Evolutionary conservation across 2,888 invertebrate species (phyloP), one percentile per base, ranked within the genome.

Genomic region (Eupithecia dodoneata): DNA sequence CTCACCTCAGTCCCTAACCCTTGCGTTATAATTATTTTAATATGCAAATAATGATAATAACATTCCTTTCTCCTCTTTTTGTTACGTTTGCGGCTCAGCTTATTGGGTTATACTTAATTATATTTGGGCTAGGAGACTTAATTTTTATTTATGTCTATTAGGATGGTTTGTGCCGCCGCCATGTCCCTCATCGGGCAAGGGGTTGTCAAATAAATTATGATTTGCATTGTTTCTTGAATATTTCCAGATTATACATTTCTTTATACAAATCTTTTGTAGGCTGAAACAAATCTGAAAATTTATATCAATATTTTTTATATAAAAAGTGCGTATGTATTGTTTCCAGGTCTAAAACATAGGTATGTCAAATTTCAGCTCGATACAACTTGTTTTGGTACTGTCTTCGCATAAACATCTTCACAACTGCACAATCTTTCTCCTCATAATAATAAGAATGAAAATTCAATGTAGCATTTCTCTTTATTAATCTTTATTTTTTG

Each of bases 41-140:
- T 94, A 94, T 95, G 94, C 93, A 93, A 95, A 95, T 95, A 94
- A 94, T 92, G 90, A 93, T 94, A 94, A 94, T 94, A 93, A 94
- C 94, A 94, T 94, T 92, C 90, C 90, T 90, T 89, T 87, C 87
- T 80, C 87, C 86, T 84, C 85, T 87, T 91, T 93, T 92, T 93
- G 92, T 92, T 93, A 92, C 90, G 91, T 90, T 90, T 88, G 89
- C 85, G 88, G 86, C 87, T 81, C 84, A 85, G 91, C 87, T 93
- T 94, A 94, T 94, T 94, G 92, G 90, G 94, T 94, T 94, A 92
- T 92, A 87, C 89, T 89, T 91, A 92, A 93, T 93, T 91, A 90
- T 90, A 89, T 92, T 93, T 91, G 88, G 88, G 88, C 85, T 84
- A 81, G 84, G 85, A 83, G 84, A 87, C 88, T 89, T 92, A 92